Percentiles rank a stretch among this genome's conserved stretches.
These are phyloP conservation scores for Microtus montanus DNA, from an alignment of 2,113 vertebrate genomes.

Conservation along the genomic window DNA sequence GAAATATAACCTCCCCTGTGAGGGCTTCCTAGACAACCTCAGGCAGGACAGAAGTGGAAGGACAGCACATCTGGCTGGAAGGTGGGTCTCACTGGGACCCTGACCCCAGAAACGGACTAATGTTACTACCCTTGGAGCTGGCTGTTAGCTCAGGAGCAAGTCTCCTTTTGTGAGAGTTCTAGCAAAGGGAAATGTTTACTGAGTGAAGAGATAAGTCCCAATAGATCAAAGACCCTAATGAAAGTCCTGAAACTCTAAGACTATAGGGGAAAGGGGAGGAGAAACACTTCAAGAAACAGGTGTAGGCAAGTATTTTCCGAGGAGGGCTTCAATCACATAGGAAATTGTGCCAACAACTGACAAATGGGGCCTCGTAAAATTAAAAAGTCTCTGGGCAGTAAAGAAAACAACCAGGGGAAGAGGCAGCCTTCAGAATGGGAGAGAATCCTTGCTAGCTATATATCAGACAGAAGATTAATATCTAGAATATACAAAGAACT, in stretches of 20 bases:
- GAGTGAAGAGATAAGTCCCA: background rate
- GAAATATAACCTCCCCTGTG: background rate
- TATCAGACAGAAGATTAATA: background rate
- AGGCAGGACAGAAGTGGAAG: background rate
- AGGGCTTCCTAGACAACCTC: constrained; percentile 16
- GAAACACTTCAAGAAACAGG: background rate
- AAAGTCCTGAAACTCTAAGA: background rate
- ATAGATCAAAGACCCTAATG: background rate
- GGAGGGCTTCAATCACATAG: background rate
- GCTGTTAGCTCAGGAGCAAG: background rate
- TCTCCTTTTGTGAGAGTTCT: background rate
- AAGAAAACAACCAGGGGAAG: background rate
- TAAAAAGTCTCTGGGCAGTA: background rate
- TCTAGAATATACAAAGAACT: background rate
- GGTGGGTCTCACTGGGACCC: background rate
- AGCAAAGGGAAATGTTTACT: background rate
- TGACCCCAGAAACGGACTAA: background rate
- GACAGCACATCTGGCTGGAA: background rate
- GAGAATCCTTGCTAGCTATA: background rate
- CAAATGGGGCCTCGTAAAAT: background rate
- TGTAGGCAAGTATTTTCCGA: background rate
- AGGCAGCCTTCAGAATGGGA: background rate
- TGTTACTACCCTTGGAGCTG: background rate
- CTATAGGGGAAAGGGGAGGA: background rate
- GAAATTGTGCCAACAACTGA: background rate